Conservation (phyloP, 2,888 invertebrate species). For the Myathropa florea region DNA sequence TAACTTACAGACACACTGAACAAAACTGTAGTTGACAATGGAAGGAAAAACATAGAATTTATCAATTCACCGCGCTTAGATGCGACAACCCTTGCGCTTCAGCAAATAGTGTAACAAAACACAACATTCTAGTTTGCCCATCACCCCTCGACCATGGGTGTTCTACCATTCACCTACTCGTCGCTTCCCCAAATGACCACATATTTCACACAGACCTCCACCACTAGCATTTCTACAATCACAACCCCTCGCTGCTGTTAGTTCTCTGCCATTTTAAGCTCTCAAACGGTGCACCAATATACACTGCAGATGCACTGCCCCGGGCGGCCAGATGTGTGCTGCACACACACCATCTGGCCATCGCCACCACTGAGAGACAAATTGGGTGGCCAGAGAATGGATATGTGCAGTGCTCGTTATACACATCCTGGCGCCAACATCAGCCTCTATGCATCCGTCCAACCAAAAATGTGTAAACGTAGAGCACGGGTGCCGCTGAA, state of each 20-base stretch:
- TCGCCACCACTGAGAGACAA: slow-evolving; percentile 34
- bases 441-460: not conserved
- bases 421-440: slow-evolving; percentile 3
- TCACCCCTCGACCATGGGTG: not conserved
- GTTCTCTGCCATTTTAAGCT: slow-evolving; percentile 12
- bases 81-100: slow-evolving; percentile 14
- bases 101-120: slow-evolving; percentile 18
- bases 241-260: slow-evolving; percentile 27
- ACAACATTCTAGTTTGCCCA: not conserved
- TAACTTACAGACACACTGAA: not conserved
- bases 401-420: slow-evolving; percentile 38
- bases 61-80: slow-evolving; percentile 24
- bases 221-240: not conserved
- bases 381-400: slow-evolving; percentile 44
- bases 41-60: slow-evolving; percentile 1
- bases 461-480: not conserved
- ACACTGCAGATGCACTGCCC: slow-evolving; percentile 35
- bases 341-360: slow-evolving; percentile 12
- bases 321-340: slow-evolving; percentile 30
- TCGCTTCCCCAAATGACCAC: slow-evolving; percentile 5
- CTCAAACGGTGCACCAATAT: slow-evolving; percentile 21
- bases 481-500: slow-evolving; percentile 19
- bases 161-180: not conserved
- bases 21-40: not conserved
- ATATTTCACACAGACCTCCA: slow-evolving; percentile 24